phyloP scores from a whole-genome alignment of 2,797 vertebrate genomes.

The Dendrocincla fuliginosa region DNA sequence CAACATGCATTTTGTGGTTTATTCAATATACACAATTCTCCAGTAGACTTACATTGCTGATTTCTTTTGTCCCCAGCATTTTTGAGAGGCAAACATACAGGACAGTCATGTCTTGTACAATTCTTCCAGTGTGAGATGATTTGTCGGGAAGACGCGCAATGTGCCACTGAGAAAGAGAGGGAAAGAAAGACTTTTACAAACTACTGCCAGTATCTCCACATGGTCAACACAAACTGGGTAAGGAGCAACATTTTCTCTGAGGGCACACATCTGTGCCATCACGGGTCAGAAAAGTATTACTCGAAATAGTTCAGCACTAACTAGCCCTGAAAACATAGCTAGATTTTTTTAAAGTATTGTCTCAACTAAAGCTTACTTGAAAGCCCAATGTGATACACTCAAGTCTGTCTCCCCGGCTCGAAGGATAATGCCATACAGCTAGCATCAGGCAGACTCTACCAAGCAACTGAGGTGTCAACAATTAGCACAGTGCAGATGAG shows the following conservation, averaged over 20 bases:
- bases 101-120: conserved; percentile 96
- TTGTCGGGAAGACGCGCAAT: conserved; percentile 98
- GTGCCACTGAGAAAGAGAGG: conserved; percentile 84
- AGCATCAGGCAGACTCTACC: background rate
- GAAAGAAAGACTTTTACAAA: background rate
- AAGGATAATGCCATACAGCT: background rate
- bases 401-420: background rate
- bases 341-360: background rate
- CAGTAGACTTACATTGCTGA: conserved; percentile 89
- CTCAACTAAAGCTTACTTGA: background rate
- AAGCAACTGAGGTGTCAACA: background rate
- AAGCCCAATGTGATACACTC: background rate
- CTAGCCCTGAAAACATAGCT: background rate
- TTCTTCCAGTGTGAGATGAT: conserved; percentile 99
- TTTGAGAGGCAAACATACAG: conserved; percentile 95
- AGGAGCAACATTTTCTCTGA: background rate
- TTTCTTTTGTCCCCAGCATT: conserved; percentile 97
- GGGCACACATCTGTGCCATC: background rate
- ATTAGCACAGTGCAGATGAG: background rate
- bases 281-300: background rate
- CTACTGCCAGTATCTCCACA: background rate
- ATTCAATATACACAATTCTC: background rate
- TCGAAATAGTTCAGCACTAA: background rate
- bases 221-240: background rate
- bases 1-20: background rate